phyloP scores from a whole-genome alignment of 2,797 vertebrate species.

The Pseudochaenichthys georgianus region DNA sequence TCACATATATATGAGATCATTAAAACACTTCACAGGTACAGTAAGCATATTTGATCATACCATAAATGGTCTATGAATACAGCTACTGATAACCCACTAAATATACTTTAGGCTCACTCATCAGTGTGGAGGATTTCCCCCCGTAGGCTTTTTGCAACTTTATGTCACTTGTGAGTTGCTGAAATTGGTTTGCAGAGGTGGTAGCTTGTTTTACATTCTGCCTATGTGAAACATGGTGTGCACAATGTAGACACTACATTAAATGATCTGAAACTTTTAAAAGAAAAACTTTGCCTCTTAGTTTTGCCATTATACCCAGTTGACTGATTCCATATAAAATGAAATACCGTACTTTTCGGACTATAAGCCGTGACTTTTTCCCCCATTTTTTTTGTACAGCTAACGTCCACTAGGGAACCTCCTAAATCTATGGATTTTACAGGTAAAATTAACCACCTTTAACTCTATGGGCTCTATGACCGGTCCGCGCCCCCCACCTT shows the following conservation, averaged over 20 bases:
- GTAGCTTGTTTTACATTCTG: slow-evolving; percentile 2
- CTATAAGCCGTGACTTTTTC: too few species aligned
- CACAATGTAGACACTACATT: not conserved
- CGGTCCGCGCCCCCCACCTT: too few species aligned
- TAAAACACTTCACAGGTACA: not conserved
- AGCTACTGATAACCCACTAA: not conserved
- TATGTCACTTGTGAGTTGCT: slow-evolving; percentile 7
- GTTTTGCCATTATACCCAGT: too few species aligned
- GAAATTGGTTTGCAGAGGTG: slow-evolving; percentile 5
- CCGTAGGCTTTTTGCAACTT: not conserved
- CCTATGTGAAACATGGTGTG: not conserved
- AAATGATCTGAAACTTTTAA: not conserved
- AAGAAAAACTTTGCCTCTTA: not conserved
- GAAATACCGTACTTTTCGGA: not conserved
- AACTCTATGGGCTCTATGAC: too few species aligned
- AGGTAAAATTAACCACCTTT: too few species aligned
- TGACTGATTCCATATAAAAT: not conserved
- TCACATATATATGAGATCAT: not conserved
- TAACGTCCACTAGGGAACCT: too few species aligned
- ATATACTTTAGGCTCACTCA: not conserved
- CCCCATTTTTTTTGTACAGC: too few species aligned
- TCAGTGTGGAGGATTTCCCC: not conserved
- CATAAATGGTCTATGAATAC: not conserved
- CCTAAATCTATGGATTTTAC: too few species aligned
- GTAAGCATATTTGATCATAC: not conserved